A percentile compares a stretch with the other conserved stretches of the same genome.
These are phyloP conservation scores for Vanessa cardui DNA, from an alignment of 2,888 invertebrate species.

Conservation along the genomic window DNA sequence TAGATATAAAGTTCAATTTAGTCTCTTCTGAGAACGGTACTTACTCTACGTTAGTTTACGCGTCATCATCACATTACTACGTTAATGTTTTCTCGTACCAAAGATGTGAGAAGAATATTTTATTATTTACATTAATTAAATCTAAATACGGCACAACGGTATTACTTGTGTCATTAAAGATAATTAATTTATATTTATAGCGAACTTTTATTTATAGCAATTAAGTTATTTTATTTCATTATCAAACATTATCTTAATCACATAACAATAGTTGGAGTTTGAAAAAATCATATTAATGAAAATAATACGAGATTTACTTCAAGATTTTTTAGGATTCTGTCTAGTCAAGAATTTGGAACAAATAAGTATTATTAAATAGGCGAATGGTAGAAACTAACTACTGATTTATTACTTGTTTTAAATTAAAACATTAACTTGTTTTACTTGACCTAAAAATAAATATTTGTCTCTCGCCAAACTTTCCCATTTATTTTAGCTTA, in stretches of 20 bases:
- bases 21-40: constrained; percentile 14
- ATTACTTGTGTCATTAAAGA: not conserved
- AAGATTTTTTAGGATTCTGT: not conserved
- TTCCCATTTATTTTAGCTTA: constrained; percentile 15
- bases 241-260: too few species aligned
- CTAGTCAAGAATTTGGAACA: not conserved
- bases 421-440: constrained; percentile 25
- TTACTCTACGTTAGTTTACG: constrained; percentile 24
- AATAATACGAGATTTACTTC: not conserved
- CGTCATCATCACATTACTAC: constrained; percentile 35
- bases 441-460: constrained; percentile 28
- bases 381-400: not conserved
- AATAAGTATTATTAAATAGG: constrained; percentile 8
- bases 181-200: not conserved
- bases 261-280: too few species aligned
- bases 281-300: not conserved
- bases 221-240: not conserved
- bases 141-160: constrained; percentile 7
- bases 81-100: constrained; percentile 27
- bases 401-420: constrained; percentile 23
- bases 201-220: not conserved
- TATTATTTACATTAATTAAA: constrained; percentile 4
- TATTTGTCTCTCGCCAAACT: not conserved
- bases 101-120: constrained; percentile 29
- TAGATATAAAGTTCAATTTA: constrained; percentile 32